Conservation (phyloP, 2,797 vertebrate species). For the Alca torda region DNA sequence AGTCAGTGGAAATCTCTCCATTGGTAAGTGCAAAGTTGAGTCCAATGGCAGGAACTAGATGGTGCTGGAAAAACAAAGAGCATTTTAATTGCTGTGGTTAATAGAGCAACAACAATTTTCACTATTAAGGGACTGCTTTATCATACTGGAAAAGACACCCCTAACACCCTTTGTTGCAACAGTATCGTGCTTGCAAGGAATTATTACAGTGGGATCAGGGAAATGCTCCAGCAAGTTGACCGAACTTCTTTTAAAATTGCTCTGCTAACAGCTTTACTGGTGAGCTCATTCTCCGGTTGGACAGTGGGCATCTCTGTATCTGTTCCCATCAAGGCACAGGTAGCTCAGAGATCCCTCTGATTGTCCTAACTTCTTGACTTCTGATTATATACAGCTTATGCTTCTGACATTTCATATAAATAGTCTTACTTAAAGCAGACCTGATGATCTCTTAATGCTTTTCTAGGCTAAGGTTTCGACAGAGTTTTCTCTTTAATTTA, state of each 20-base stretch:
- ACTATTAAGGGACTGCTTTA: background rate
- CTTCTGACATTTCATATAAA: slow-evolving; percentile 71
- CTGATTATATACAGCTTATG: slow-evolving; percentile 33
- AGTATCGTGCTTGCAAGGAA: background rate
- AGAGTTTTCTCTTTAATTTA: slow-evolving; percentile 69
- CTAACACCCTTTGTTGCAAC: background rate
- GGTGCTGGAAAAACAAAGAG: background rate
- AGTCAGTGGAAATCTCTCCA: background rate
- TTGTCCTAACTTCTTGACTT: slow-evolving; percentile 44
- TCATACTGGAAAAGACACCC: background rate
- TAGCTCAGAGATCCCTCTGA: slow-evolving; percentile 37
- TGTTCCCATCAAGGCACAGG: slow-evolving; percentile 31
- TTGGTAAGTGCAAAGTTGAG: background rate
- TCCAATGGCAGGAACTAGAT: background rate
- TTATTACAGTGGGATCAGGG: background rate
- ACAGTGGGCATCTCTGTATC: background rate
- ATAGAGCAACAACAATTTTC: background rate
- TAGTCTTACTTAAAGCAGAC: slow-evolving; percentile 54
- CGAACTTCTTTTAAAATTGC: slow-evolving; percentile 28
- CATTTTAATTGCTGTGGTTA: background rate
- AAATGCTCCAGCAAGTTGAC: background rate
- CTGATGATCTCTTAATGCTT: slow-evolving; percentile 67
- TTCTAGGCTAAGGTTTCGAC: slow-evolving; percentile 75
- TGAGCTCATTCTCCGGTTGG: slow-evolving; percentile 28
- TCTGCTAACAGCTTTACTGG: slow-evolving; percentile 6